Base-by-base conservation (phyloP, 1,140 invertebrate genomes). In the Ips typographus region DNA sequence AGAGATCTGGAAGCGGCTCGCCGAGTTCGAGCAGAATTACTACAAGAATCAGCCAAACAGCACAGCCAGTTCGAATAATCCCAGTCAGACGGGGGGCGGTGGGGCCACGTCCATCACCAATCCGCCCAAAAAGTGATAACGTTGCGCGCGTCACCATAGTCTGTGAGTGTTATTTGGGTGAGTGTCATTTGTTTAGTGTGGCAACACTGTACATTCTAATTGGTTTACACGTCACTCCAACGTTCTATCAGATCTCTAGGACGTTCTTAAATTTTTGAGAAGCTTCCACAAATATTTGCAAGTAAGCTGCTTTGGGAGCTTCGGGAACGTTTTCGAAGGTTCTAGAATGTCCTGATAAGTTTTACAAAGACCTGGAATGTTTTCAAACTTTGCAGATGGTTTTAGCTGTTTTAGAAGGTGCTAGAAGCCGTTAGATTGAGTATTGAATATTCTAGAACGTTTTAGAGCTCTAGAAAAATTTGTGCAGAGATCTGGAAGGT, bases 1-100 rank as follows among this genome's bases (percentile, higher is more conserved):
- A 79, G 94, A 97, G 83, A 82, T 97, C 80, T 97, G 94, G 94
- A 95, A 94, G 84, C 91, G 87, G 84, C 84, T 97, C 81, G 89
- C 87, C 75, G 92, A 94, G 84, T 85, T 95, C 83, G 92, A 92
- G 83, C 81, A 91, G 76, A 88, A 85, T 79, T 82, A 80, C 68
- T 77, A 76, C 65, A 81, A 82, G 72, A 77, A 76, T 70, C 65
- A 65, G 57, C 57, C 68, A n/a, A 60, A 65, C 22, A 37, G 40
- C 47, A 63, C 75, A n/a, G 66, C 40, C 40, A 70, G 65, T 66
- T 66, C 67, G 2, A 69, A 47, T 41, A 38, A 38, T 52, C 40
- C 68, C 53, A 44, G 41, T 36, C 40, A 61, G 8, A 70, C 40
- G 22, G 22, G 43, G 39, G 65, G 51, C 40, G 53, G 63, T 5